Evolutionary conservation across 2,113 vertebrate species (phyloP).

Genomic region (Gymnocephalus cernua): DNA sequence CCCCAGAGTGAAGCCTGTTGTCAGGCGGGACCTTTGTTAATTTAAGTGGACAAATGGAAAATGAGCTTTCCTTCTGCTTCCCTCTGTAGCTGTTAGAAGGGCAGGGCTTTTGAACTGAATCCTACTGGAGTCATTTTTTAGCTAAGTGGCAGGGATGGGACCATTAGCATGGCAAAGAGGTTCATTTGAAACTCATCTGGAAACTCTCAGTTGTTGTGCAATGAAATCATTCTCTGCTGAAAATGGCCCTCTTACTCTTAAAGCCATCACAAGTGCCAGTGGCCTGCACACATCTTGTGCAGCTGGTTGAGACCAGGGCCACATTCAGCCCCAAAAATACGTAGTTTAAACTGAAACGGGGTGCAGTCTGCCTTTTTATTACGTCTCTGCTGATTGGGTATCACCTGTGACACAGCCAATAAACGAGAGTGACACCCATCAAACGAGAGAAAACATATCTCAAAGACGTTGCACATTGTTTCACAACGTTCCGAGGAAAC

Average conservation of each 20-base stretch:
- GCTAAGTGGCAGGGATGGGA: conserved; percentile 52
- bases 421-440: too few relatives aligned
- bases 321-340: too few relatives aligned
- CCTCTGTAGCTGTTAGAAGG: conserved; percentile 23
- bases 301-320: conserved; percentile 31
- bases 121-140: conserved; percentile 61
- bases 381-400: too few relatives aligned
- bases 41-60: conserved; percentile 27
- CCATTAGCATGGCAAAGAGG: conserved; percentile 69
- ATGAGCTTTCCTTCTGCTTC: conserved; percentile 20
- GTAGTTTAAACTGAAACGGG: too few relatives aligned
- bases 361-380: too few relatives aligned
- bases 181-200: conserved; percentile 68
- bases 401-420: too few relatives aligned
- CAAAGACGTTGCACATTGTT: too few relatives aligned
- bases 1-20: not conserved
- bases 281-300: conserved; percentile 14
- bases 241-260: conserved; percentile 52
- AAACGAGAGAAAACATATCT: too few relatives aligned
- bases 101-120: conserved; percentile 47
- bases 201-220: conserved; percentile 49
- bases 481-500: too few relatives aligned
- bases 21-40: not conserved
- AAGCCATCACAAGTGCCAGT: conserved; percentile 32
- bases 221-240: conserved; percentile 47